These are phyloP conservation scores for Holothuria scabra DNA, from an alignment of 53 echinoderm and acorn worm genomes.

Conservation along the genomic window DNA sequence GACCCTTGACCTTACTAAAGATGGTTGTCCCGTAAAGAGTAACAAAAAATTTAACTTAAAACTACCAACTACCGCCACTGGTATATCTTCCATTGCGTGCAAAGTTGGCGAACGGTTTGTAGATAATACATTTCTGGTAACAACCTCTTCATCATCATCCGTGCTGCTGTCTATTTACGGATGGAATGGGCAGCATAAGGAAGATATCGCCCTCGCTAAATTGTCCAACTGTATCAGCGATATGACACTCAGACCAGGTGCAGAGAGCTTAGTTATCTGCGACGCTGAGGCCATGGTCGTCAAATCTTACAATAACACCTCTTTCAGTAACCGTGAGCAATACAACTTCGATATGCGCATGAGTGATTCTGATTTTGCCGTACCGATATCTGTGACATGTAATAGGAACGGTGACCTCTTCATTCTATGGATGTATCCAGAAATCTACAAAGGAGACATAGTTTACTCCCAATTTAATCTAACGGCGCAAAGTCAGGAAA, in stretches of 20 bases:
- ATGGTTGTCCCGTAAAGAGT: slow-evolving; percentile 4
- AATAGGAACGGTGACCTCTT: slow-evolving; percentile 20
- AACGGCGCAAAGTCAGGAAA: neutral
- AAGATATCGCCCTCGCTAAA: slow-evolving; percentile 21
- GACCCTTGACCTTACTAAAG: neutral
- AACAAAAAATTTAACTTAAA: neutral
- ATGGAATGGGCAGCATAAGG: slow-evolving; percentile 13
- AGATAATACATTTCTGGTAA: slow-evolving; percentile 28
- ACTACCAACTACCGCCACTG: neutral
- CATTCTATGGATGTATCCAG: slow-evolving; percentile 24
- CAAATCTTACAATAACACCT: slow-evolving; percentile 3
- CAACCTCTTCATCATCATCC: neutral
- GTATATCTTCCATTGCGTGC: slow-evolving; percentile 12
- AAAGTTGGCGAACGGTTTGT: neutral
- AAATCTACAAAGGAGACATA: slow-evolving; percentile 15
- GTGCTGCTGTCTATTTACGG: neutral
- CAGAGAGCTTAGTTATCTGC: slow-evolving; percentile 17
- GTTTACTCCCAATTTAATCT: slow-evolving; percentile 27
- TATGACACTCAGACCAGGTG: neutral
- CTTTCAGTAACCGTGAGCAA: slow-evolving; percentile 7
- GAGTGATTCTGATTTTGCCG: neutral
- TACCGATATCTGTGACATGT: slow-evolving; percentile 38
- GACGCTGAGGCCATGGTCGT: slow-evolving; percentile 10
- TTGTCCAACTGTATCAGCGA: slow-evolving; percentile 8
- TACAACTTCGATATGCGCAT: slow-evolving; percentile 6